A percentile compares a stretch with the other conserved stretches of the same genome.
phyloP scores from a whole-genome alignment of 2,113 vertebrate genomes.

The Alouatta palliata region DNA sequence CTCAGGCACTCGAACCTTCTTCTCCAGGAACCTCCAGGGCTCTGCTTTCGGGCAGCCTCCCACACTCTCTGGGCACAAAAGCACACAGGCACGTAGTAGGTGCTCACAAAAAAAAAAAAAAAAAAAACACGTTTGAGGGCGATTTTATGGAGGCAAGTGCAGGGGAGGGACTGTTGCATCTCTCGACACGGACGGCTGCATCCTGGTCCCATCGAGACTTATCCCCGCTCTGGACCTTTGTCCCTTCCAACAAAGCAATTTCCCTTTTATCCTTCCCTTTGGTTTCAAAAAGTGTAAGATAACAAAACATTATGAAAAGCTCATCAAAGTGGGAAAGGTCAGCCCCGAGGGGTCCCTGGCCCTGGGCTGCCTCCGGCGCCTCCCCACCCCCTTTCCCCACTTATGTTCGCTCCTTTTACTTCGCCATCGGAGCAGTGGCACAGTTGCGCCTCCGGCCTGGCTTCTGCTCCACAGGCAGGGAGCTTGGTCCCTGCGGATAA shows the following conservation, averaged over 20 bases:
- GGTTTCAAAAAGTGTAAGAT: background rate
- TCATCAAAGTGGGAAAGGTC: background rate
- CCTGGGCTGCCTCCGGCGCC: background rate
- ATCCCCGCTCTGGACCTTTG: background rate
- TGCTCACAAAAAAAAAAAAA: background rate
- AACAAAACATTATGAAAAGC: conserved; percentile 2
- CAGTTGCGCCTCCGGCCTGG: background rate
- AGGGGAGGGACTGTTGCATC: background rate
- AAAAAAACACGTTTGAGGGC: background rate
- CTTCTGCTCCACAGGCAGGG: background rate
- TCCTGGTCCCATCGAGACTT: background rate
- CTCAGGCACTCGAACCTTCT: background rate
- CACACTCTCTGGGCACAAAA: background rate
- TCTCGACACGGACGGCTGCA: background rate
- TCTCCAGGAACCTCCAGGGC: background rate
- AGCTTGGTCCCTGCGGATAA: background rate
- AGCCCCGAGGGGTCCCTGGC: background rate
- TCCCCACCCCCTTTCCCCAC: too few relatives aligned
- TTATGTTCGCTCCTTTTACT: background rate
- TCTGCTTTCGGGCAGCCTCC: background rate
- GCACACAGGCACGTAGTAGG: background rate
- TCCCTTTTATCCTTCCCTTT: background rate
- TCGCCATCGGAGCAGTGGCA: background rate
- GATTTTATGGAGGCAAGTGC: background rate
- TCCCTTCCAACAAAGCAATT: background rate